Evolutionary conservation across 2,113 vertebrate species (phyloP).

Genomic region (Daphoenositta chrysoptera): DNA sequence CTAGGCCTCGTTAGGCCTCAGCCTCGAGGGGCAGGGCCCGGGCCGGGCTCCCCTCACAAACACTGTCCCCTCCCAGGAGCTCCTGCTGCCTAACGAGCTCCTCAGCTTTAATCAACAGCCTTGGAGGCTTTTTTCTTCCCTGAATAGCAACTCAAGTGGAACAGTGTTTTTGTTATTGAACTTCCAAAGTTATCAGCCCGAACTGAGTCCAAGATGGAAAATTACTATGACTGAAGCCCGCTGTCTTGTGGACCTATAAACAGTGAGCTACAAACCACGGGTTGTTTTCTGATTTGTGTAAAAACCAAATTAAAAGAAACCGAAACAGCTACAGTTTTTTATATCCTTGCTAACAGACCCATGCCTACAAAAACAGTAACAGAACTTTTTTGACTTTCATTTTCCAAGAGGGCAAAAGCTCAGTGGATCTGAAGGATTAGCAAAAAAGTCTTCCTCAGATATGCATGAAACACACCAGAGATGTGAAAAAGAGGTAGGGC

Average conservation of each 20-base stretch:
- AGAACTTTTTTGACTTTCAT: neutral
- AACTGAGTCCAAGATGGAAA: neutral
- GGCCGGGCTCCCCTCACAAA: neutral
- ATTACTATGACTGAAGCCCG: neutral
- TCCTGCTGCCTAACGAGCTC: neutral
- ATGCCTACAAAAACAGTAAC: neutral
- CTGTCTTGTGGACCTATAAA: neutral
- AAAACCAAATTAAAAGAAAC: neutral
- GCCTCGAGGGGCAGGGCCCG: neutral
- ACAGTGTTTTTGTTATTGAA: too few species aligned
- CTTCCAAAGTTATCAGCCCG: neutral
- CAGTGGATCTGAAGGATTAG: neutral
- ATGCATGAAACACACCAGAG: neutral
- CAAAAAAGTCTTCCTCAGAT: neutral
- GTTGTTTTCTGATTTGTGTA: neutral
- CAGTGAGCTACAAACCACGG: neutral
- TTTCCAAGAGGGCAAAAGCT: neutral
- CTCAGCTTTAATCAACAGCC: neutral
- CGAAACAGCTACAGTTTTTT: neutral
- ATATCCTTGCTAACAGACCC: neutral
- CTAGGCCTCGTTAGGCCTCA: fast-evolving
- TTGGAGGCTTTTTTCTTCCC: too few species aligned
- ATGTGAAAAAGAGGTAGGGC: neutral
- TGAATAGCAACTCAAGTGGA: too few species aligned
- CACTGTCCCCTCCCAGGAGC: neutral